Evolutionary conservation across 35 echinoderm and acorn worm genomes (phyloP), one percentile per base, ranked within the genome.

Genomic region (Apostichopus japonicus): DNA sequence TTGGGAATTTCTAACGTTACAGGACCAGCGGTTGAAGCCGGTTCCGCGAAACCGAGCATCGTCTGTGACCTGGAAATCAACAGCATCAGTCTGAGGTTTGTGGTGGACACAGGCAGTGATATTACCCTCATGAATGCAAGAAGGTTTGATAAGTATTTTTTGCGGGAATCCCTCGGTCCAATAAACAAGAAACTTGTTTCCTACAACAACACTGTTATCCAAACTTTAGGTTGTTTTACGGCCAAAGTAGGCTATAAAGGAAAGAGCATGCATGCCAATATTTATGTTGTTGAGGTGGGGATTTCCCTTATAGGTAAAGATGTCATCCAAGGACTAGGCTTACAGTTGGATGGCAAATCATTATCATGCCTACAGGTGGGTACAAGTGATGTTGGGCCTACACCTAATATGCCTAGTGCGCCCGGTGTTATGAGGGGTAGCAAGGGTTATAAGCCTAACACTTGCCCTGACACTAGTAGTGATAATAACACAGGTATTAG

Each of bases 41-140:
- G 10, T 10, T n/a, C 17, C 5, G 25, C 25, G 9, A 83, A 25
- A 59, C 19, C 19, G 11, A 6, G 65, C n/a, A 77, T 94, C 10
- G 91, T 53, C 19, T 86, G 91, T 79, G 65, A 55, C 6, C 62
- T 95, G n/a, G 70, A 78, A 54, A 21, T 88, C 10, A 53, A 81
- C 27, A 56, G 63, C 24, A 75, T 91, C 21, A 90, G 23, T 15
- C 23, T 94, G 17, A n/a, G 51, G 17, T 91, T 94, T 87, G 27
- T 94, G 23, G 73, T 95, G 72, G 94, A 95, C 77, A 95, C 90
- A 53, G 89, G 90, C 33, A 92, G 80, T 55, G 55, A 79, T 84
- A 91, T 95, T 11, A 86, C 86, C 13, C 83, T 95, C 53, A 24
- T 93, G 75, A 86, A 71, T 7, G 25, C 76, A 55, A 81, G 53